Evolutionary conservation across 2,797 vertebrate genomes (phyloP).

Genomic region (Argya squamiceps): DNA sequence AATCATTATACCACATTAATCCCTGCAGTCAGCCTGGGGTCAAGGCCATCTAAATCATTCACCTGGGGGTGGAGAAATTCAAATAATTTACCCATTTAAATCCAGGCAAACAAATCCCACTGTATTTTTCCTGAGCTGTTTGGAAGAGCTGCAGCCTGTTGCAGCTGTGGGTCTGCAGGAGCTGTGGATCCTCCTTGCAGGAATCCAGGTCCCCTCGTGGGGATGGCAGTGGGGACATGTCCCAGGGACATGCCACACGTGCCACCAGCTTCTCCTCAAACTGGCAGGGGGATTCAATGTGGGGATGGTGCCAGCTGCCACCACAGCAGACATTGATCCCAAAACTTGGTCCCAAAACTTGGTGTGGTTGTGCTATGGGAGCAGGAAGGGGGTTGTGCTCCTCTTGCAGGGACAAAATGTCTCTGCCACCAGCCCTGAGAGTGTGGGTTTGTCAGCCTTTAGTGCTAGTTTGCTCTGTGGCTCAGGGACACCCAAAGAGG

Average conservation of each 20-base stretch:
- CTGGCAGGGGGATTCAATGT: background rate
- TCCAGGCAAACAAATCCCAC: conserved; percentile 79
- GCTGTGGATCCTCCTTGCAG: background rate
- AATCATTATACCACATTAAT: conserved; percentile 99
- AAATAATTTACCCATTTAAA: conserved; percentile 95
- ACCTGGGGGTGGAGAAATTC: conserved; percentile 96
- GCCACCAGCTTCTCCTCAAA: background rate
- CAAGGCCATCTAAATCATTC: conserved; percentile 97
- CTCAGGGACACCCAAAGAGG: background rate
- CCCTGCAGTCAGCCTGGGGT: conserved; percentile 95
- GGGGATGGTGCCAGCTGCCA: background rate
- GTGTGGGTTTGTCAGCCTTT: background rate
- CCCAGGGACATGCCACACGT: accelerated
- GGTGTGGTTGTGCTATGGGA: background rate
- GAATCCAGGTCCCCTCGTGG: background rate
- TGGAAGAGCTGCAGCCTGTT: background rate
- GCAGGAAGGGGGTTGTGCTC: background rate
- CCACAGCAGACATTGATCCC: accelerated
- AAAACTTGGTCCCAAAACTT: accelerated
- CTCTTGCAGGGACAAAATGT: background rate
- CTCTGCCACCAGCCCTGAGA: background rate
- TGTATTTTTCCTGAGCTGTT: conserved; percentile 64
- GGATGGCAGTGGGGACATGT: background rate
- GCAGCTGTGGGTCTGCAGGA: background rate
- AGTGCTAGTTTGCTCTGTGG: background rate